phyloP scores from a whole-genome alignment of 1,140 invertebrate genomes.

The Trissolcus basalis region DNA sequence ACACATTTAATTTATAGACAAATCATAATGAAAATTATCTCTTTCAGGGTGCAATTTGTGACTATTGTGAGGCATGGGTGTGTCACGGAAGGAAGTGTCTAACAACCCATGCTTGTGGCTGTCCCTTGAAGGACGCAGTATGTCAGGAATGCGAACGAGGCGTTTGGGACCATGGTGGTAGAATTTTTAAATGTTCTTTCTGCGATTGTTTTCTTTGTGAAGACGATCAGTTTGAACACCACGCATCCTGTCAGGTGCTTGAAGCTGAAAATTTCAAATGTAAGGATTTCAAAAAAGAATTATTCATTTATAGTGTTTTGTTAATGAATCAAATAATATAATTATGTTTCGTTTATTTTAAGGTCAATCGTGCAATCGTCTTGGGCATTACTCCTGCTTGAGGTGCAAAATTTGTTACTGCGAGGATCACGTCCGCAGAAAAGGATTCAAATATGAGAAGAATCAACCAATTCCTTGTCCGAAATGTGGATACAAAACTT shows the following conservation, averaged over 20 bases:
- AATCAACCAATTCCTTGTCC: conserved; percentile 94
- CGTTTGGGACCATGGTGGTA: conserved; percentile 95
- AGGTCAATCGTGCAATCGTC: conserved; percentile 94
- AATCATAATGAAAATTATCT: neutral
- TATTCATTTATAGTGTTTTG: no score
- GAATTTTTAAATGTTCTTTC: conserved; percentile 95
- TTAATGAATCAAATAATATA: no score
- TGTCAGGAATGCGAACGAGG: conserved; percentile 94
- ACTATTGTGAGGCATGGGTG: conserved; percentile 98
- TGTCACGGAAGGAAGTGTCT: conserved; percentile 96
- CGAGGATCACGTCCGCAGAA: conserved; percentile 95
- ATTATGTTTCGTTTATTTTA: conserved; percentile 44
- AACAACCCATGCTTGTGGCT: conserved; percentile 92
- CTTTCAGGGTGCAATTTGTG: conserved; percentile 93
- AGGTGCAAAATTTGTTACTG: conserved; percentile 97
- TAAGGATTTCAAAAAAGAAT: conserved; percentile 72
- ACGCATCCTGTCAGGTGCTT: conserved; percentile 96
- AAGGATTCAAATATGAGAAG: conserved; percentile 94
- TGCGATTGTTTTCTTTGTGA: conserved; percentile 94
- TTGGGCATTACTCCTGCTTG: conserved; percentile 96
- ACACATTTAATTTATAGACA: no score
- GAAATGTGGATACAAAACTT: conserved; percentile 94
- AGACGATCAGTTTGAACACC: conserved; percentile 99
- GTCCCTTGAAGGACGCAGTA: conserved; percentile 89
- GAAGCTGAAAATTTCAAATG: conserved; percentile 96